phyloP scores from a whole-genome alignment of 92 coral and sea anemone genomes.

The Phymanthus crucifer region DNA sequence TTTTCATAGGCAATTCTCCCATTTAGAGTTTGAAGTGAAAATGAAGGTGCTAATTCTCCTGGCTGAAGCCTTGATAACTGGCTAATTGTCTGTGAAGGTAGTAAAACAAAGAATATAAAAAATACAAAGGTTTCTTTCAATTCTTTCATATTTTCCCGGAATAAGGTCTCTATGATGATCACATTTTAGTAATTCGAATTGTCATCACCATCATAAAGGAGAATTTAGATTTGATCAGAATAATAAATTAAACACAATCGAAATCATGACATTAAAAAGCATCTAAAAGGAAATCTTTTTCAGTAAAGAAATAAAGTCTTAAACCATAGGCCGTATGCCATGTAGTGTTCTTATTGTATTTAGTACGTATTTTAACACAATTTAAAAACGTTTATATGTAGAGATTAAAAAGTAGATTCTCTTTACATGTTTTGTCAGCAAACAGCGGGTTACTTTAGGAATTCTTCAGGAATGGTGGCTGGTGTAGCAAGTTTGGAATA shows the following conservation, averaged over 20 bases:
- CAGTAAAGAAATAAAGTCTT: background rate
- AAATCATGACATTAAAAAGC: background rate
- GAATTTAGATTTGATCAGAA: background rate
- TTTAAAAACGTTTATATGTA: background rate
- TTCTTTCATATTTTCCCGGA: conserved; percentile 1
- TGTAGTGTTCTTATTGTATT: background rate
- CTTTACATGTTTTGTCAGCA: background rate
- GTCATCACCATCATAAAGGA: background rate
- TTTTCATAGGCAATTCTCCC: conserved; percentile 81
- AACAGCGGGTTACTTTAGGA: conserved; percentile 8
- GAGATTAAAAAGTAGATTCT: background rate
- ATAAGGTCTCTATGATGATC: conserved; percentile 7
- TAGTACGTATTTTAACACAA: background rate
- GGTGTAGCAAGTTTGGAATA: background rate
- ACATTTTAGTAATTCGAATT: conserved; percentile 8
- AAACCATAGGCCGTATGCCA: background rate
- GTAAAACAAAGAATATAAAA: background rate
- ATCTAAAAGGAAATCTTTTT: background rate
- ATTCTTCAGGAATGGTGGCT: background rate
- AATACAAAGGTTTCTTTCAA: conserved; percentile 10
- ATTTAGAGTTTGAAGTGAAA: conserved; percentile 80
- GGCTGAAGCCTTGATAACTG: conserved; percentile 78
- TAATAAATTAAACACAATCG: background rate
- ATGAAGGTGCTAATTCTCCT: conserved; percentile 86
- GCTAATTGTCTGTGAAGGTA: conserved; percentile 10